These are phyloP conservation scores for Drosophila pallidifrons DNA, from an alignment of 1,140 invertebrate genomes.

Conservation along the genomic window DNA sequence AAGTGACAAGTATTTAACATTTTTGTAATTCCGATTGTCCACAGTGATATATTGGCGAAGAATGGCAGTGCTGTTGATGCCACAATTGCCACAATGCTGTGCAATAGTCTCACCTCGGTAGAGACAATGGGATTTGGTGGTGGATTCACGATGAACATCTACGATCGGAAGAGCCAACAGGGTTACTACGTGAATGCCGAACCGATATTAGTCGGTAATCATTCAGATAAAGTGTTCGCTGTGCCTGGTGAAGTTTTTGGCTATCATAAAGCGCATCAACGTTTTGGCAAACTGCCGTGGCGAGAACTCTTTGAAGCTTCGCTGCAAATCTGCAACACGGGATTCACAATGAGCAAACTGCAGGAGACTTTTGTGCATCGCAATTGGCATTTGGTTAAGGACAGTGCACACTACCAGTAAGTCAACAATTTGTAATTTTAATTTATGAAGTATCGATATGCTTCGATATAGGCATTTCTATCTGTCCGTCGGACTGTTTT, in stretches of 20 bases:
- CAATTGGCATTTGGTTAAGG: slow-evolving; percentile 10
- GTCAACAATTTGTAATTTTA: not conserved
- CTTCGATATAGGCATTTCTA: too few species aligned
- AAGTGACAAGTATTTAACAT: too few species aligned
- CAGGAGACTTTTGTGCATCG: slow-evolving; percentile 86
- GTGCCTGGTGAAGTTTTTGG: slow-evolving; percentile 96
- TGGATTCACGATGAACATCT: slow-evolving; percentile 94
- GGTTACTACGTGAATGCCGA: slow-evolving; percentile 91
- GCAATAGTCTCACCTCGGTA: slow-evolving; percentile 93
- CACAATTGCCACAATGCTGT: slow-evolving; percentile 93
- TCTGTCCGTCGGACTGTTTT: too few species aligned
- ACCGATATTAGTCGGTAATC: slow-evolving; percentile 84
- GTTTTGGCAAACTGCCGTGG: slow-evolving; percentile 94
- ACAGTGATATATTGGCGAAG: slow-evolving; percentile 89
- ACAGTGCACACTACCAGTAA: not conserved
- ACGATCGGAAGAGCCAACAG: slow-evolving; percentile 87
- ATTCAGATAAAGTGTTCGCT: slow-evolving; percentile 75
- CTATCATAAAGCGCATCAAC: slow-evolving; percentile 92
- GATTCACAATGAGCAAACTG: slow-evolving; percentile 89
- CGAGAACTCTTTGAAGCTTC: slow-evolving; percentile 91
- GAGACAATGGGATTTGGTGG: slow-evolving; percentile 96
- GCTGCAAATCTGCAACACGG: slow-evolving; percentile 90
- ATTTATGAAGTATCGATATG: too few species aligned
- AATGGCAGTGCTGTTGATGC: slow-evolving; percentile 96
- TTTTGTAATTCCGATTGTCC: not conserved